These are phyloP conservation scores for Drosophila mimetica DNA, from an alignment of 2,888 invertebrate genomes.

Conservation along the genomic window DNA sequence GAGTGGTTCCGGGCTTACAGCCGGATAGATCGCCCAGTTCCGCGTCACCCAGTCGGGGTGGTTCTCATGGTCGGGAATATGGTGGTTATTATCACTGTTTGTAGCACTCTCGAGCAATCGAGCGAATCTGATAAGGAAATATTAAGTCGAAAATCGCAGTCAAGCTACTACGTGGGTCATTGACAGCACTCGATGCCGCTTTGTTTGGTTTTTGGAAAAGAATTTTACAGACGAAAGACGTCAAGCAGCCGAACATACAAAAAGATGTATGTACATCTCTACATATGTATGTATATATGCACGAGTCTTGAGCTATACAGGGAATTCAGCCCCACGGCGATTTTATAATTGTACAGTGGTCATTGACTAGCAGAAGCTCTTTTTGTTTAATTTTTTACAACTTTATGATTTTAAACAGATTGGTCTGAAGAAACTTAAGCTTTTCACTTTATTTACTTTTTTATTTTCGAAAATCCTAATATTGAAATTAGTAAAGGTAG, in stretches of 20 bases:
- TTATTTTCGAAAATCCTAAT: too few relatives aligned
- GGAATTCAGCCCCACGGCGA: not conserved
- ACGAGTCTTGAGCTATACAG: not conserved
- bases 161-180: conserved; percentile 50
- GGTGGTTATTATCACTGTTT: not conserved
- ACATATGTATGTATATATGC: not conserved
- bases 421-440: too few relatives aligned
- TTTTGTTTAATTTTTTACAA: too few relatives aligned
- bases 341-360: not conserved
- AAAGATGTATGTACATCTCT: too few relatives aligned
- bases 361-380: not conserved
- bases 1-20: not conserved
- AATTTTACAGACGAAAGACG: not conserved
- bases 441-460: too few relatives aligned
- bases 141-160: conserved; percentile 2
- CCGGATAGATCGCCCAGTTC: not conserved
- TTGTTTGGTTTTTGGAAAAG: not conserved
- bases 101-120: not conserved
- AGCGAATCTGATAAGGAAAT: conserved; percentile 1
- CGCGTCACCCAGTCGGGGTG: not conserved
- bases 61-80: not conserved
- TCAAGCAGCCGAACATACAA: not conserved
- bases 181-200: conserved; percentile 35
- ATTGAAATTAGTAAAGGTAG: too few relatives aligned
- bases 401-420: too few relatives aligned